Conservation (phyloP, 2,797 vertebrate genomes). For the Scolopax rusticola region DNA sequence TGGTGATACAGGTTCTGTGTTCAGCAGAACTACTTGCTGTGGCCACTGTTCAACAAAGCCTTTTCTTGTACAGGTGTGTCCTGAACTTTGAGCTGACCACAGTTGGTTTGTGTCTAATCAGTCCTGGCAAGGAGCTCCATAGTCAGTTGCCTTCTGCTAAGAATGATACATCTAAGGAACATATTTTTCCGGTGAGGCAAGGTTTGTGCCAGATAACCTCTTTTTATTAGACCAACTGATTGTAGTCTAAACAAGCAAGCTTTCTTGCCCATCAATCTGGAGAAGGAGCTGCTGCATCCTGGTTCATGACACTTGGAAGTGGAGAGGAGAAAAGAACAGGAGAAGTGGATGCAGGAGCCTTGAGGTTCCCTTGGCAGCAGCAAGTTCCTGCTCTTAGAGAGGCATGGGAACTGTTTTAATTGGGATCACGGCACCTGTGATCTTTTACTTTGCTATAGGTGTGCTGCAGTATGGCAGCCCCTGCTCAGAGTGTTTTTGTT, state of each 20-base stretch:
- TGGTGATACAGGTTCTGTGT: rapidly evolving
- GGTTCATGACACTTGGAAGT: rapidly evolving
- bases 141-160: background rate
- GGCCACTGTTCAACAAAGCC: background rate
- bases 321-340: background rate
- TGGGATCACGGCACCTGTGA: background rate
- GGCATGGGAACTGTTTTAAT: background rate
- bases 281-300: background rate
- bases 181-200: background rate
- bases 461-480: background rate
- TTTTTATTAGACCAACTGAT: background rate
- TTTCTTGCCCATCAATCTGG: rapidly evolving
- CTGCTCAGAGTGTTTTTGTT: background rate
- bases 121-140: background rate
- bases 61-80: background rate
- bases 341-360: background rate
- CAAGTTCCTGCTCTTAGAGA: background rate
- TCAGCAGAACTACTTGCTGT: background rate
- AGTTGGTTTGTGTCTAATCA: background rate
- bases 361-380: background rate
- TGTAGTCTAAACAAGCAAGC: background rate
- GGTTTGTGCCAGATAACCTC: background rate
- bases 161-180: rapidly evolving
- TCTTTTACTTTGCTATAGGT: background rate
- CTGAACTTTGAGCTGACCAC: slow-evolving; percentile 22